These are phyloP conservation scores for Tragulus kanchil DNA, from an alignment of 2,113 vertebrate species.

Conservation along the genomic window DNA sequence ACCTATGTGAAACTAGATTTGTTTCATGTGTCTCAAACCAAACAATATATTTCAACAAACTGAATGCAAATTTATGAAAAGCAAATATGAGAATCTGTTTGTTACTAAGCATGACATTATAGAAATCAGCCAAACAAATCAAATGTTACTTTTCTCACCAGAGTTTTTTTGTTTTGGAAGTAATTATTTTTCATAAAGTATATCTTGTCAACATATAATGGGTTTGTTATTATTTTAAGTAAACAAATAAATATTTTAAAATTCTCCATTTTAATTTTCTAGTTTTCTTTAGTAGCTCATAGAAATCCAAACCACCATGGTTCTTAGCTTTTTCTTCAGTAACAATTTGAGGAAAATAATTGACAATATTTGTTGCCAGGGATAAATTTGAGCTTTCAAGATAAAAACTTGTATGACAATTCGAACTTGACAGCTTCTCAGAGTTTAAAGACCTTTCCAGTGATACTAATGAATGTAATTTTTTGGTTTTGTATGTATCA, in stretches of 20 bases:
- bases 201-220: neutral
- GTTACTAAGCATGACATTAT: neutral
- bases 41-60: neutral
- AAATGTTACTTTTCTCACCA: neutral
- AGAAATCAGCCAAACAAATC: neutral
- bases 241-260: neutral
- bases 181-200: conserved; percentile 35
- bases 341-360: neutral
- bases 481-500: neutral
- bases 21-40: neutral
- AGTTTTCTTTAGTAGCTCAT: neutral
- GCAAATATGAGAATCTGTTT: neutral
- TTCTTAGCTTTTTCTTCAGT: neutral
- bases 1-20: neutral
- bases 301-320: neutral
- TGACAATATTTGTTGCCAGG: neutral
- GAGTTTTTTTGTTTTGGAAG: neutral
- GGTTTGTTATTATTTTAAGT: conserved; percentile 1
- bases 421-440: neutral
- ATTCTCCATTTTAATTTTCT: neutral
- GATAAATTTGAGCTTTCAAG: neutral
- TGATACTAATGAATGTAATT: conserved; percentile 11
- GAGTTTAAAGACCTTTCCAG: conserved; percentile 22
- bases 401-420: neutral
- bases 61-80: neutral